Percentiles rank a stretch among this genome's conserved stretches.
Conservation (phyloP, 2,888 invertebrate genomes). For the Branchellion lobata region DNA sequence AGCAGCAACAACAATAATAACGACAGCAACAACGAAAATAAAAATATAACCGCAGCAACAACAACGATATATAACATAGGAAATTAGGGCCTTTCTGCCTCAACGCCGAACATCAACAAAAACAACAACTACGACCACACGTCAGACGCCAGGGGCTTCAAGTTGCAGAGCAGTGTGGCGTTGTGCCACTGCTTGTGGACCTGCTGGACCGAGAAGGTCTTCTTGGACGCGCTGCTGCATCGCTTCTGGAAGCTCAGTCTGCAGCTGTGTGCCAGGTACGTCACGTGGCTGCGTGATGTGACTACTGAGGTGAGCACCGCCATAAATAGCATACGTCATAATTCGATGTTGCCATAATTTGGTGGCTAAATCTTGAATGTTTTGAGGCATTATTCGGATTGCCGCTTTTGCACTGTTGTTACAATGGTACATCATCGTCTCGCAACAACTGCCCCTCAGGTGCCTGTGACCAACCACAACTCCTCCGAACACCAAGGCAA, state of each 20-base stretch:
- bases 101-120: neutral
- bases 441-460: too few species aligned
- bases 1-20: too few species aligned
- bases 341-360: neutral
- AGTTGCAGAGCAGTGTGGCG: conserved; percentile 62
- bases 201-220: conserved; percentile 80
- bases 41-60: too few species aligned
- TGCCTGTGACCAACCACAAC: neutral
- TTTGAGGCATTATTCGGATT: neutral
- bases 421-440: neutral
- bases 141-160: conserved; percentile 51
- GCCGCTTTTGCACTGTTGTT: neutral
- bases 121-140: neutral
- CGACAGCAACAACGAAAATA: too few species aligned
- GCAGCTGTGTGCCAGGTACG: conserved; percentile 78
- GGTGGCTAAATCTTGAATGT: neutral
- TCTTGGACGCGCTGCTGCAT: conserved; percentile 69
- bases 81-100: neutral
- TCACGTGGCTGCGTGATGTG: conserved; percentile 67
- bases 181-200: conserved; percentile 66
- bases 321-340: neutral
- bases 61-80: too few species aligned
- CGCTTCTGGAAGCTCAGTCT: conserved; percentile 82
- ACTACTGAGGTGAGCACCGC: conserved; percentile 21
- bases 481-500: too few species aligned